Conservation (phyloP, 2,797 vertebrate genomes). For the Labeo calbasu region DNA sequence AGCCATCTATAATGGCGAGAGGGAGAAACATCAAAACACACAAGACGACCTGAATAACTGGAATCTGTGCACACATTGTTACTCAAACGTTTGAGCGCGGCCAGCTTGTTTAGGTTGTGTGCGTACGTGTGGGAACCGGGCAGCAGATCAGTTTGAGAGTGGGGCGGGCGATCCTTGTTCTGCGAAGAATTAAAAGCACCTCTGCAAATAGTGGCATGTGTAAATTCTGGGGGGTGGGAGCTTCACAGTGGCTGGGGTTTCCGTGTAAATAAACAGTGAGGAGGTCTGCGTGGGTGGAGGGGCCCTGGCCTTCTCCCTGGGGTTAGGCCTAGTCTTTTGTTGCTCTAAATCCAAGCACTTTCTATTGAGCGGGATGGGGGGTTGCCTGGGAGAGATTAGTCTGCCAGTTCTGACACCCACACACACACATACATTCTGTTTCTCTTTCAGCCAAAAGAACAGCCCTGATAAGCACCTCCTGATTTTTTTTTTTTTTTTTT, state of each 20-base stretch:
- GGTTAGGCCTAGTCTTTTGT: constrained; percentile 81
- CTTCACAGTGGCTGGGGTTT: constrained; percentile 77
- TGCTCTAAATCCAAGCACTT: constrained; percentile 83
- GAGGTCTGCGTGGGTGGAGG: constrained; percentile 78
- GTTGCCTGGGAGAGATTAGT: constrained; percentile 78
- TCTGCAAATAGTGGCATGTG: constrained; percentile 82
- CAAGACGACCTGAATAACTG: constrained; percentile 51
- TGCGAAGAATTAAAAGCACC: constrained; percentile 82
- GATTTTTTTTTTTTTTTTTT: constrained; percentile 20
- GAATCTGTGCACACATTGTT: constrained; percentile 44
- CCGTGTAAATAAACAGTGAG: constrained; percentile 84
- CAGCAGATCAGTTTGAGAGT: constrained; percentile 70
- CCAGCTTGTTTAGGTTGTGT: constrained; percentile 46
- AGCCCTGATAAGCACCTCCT: constrained; percentile 57
- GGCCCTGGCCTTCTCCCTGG: constrained; percentile 71
- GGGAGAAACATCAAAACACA: constrained; percentile 48
- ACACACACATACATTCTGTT: constrained; percentile 41
- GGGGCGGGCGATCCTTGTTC: constrained; percentile 73
- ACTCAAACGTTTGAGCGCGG: constrained; percentile 35
- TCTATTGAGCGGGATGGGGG: constrained; percentile 74
- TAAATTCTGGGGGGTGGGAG: constrained; percentile 76
- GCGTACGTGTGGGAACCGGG: constrained; percentile 67
- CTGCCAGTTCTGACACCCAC: constrained; percentile 72
- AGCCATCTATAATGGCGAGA: constrained; percentile 33
- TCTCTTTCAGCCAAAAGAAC: constrained; percentile 56